A percentile compares a stretch with the other conserved stretches of the same genome.
phyloP scores from a whole-genome alignment of 2,113 vertebrate species.

The Macquaria australasica region DNA sequence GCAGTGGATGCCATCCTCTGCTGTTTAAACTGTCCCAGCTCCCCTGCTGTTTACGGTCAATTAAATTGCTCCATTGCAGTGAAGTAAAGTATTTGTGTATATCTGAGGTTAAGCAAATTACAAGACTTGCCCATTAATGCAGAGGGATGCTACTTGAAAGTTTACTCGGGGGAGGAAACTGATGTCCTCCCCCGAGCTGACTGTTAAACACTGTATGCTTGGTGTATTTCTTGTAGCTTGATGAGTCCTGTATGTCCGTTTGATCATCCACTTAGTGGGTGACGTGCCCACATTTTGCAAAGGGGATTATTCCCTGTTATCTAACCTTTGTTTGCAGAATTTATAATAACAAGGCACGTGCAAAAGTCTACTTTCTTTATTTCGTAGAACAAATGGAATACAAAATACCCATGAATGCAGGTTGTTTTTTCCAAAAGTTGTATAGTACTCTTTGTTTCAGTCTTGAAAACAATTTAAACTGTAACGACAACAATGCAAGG shows the following conservation, averaged over 20 bases:
- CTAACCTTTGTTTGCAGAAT: constrained; percentile 26
- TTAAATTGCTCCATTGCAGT: constrained; percentile 36
- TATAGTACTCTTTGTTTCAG: constrained; percentile 11
- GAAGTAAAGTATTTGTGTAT: constrained; percentile 47
- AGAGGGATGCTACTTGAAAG: constrained; percentile 41
- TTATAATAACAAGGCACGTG: constrained; percentile 19
- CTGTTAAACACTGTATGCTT: constrained; percentile 27
- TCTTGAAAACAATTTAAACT: constrained; percentile 24
- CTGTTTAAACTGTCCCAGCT: constrained; percentile 42
- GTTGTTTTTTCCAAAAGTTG: constrained; percentile 7
- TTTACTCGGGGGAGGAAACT: constrained; percentile 18
- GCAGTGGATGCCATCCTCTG: constrained; percentile 44
- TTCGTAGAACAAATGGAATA: constrained; percentile 19
- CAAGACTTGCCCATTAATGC: constrained; percentile 18
- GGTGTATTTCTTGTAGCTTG: constrained; percentile 19
- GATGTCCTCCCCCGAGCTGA: constrained; percentile 7
- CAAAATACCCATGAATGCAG: neutral
- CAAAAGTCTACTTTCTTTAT: constrained; percentile 26
- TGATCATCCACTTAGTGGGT: constrained; percentile 40
- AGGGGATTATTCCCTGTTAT: constrained; percentile 16
- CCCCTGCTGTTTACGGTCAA: constrained; percentile 49
- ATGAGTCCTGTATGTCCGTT: constrained; percentile 32
- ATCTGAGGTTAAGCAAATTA: constrained; percentile 41
- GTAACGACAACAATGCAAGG: neutral
- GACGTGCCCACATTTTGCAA: constrained; percentile 26